phyloP scores from a whole-genome alignment of 2,797 vertebrate species.

The Oceanodroma leucorhoa region DNA sequence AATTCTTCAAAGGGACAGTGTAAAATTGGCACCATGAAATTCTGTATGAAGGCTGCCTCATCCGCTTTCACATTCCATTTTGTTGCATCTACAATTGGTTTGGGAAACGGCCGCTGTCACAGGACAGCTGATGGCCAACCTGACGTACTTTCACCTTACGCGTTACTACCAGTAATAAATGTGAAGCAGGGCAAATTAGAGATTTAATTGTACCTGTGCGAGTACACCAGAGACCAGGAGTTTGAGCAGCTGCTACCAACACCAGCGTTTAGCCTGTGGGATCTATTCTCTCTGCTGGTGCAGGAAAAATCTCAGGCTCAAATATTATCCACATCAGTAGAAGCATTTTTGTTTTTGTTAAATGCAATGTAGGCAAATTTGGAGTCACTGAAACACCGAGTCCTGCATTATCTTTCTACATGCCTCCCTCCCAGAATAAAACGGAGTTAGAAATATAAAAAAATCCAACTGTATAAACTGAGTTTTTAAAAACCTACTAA shows the following conservation, averaged over 20 bases:
- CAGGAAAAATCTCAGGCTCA: neutral
- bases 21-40: neutral
- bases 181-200: neutral
- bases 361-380: neutral
- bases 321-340: neutral
- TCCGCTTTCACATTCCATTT: neutral
- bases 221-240: neutral
- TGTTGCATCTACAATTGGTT: neutral
- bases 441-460: neutral
- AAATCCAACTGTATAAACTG: neutral
- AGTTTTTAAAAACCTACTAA: neutral
- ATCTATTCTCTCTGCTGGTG: neutral
- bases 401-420: neutral
- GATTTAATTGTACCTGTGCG: rapidly evolving
- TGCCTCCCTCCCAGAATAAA: neutral
- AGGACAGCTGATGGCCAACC: neutral
- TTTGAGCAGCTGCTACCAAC: neutral
- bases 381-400: neutral
- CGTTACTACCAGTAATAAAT: neutral
- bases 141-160: neutral
- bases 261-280: neutral
- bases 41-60: neutral
- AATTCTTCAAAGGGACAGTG: neutral
- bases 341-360: neutral
- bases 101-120: neutral